These are phyloP conservation scores for Quadroppia sp. DNA, from an alignment of 2,888 invertebrate genomes.

Conservation along the genomic window DNA sequence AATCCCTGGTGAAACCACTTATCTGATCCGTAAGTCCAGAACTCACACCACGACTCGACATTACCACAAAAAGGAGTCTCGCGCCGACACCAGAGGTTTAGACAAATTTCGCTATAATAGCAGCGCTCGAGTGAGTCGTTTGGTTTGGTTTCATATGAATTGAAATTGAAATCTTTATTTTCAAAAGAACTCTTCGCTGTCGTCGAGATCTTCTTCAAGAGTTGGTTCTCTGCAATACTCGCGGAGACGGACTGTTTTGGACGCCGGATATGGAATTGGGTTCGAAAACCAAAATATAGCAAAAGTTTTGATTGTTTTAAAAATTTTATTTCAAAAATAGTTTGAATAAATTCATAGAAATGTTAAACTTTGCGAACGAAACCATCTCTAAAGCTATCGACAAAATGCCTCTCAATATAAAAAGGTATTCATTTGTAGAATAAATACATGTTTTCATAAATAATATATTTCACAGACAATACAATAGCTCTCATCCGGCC, in stretches of 20 bases:
- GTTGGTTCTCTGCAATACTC: background rate
- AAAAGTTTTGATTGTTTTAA: background rate
- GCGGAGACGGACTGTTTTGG: conserved; percentile 17
- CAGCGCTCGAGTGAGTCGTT: conserved; percentile 3
- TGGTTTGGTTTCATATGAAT: background rate
- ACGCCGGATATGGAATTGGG: background rate
- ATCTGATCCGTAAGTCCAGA: conserved; percentile 21
- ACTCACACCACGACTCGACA: background rate
- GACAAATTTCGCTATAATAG: background rate
- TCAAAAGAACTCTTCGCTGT: conserved; percentile 18
- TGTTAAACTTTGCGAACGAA: conserved; percentile 59
- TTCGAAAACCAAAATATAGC: background rate
- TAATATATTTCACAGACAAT: conserved; percentile 30
- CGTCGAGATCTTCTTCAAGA: conserved; percentile 13
- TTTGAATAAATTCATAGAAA: conserved; percentile 48
- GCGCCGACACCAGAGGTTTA: background rate
- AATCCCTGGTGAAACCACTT: conserved; percentile 34
- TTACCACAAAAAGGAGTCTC: conserved; percentile 9
- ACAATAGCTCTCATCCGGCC: conserved; percentile 29
- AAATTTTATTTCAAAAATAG: background rate
- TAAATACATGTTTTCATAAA: too few relatives aligned
- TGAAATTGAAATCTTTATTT: background rate
- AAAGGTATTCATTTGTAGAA: conserved; percentile 51
- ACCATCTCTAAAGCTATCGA: conserved; percentile 76
- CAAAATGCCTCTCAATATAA: conserved; percentile 75